Conservation (phyloP, 2,888 invertebrate genomes). For the Mimachlamys varia region DNA sequence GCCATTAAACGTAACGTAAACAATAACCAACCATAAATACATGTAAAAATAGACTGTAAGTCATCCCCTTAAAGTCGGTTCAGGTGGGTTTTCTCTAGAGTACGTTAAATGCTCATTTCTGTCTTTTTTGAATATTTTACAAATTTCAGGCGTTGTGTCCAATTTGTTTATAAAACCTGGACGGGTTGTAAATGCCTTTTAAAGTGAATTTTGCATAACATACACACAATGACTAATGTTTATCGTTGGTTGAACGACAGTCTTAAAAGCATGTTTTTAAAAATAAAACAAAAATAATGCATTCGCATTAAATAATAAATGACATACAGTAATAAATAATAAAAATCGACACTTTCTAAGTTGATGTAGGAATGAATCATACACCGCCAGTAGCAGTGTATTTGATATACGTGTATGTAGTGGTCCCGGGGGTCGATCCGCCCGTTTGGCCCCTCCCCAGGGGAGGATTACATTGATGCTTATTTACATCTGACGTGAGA, state of each 20-base stretch:
- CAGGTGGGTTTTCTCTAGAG: neutral
- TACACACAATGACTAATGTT: neutral
- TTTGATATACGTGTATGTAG: too few species aligned
- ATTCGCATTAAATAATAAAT: neutral
- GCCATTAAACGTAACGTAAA: too few species aligned
- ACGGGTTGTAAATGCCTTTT: neutral
- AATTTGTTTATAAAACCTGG: neutral
- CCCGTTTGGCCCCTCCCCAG: neutral
- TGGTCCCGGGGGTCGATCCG: neutral
- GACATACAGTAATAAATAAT: neutral
- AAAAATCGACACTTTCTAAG: neutral
- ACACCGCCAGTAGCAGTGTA: neutral
- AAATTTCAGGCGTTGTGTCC: neutral
- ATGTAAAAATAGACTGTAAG: too few species aligned
- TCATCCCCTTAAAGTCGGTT: too few species aligned
- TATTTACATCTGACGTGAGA: neutral
- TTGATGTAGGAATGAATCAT: neutral
- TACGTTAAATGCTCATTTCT: neutral
- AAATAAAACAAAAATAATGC: neutral
- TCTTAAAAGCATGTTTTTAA: neutral
- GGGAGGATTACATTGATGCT: neutral
- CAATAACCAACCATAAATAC: too few species aligned
- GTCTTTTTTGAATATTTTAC: neutral
- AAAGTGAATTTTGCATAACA: neutral
- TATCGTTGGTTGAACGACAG: neutral